Evolutionary conservation across 2,797 vertebrate species (phyloP).

Genomic region (Menidia menidia): DNA sequence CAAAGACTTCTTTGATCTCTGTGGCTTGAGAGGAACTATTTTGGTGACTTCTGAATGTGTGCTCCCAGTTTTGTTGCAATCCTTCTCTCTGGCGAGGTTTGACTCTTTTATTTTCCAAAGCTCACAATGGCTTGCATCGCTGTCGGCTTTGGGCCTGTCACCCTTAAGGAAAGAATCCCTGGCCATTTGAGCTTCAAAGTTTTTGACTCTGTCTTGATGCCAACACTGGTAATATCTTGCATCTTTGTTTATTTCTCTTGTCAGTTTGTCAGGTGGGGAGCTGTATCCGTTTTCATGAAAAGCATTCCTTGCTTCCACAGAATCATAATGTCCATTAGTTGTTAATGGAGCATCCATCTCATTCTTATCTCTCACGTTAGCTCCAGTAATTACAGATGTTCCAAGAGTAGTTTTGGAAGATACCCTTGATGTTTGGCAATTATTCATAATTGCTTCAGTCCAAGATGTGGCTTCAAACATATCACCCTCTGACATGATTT

Average conservation of each 20-base stretch:
- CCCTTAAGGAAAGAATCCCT: conserved; percentile 39
- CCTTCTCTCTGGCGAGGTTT: conserved; percentile 48
- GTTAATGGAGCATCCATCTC: conserved; percentile 5
- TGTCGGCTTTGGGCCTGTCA: conserved; percentile 19
- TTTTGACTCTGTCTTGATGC: conserved; percentile 38
- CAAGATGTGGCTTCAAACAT: conserved; percentile 36
- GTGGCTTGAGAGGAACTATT: conserved; percentile 84
- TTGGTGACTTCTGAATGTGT: conserved; percentile 70
- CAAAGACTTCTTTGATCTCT: conserved; percentile 84
- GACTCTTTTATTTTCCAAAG: conserved; percentile 55
- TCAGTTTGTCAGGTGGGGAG: conserved; percentile 56
- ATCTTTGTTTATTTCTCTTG: conserved; percentile 37
- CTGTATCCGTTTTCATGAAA: conserved; percentile 79
- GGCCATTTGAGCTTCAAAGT: conserved; percentile 29
- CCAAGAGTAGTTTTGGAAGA: conserved; percentile 49
- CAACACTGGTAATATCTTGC: conserved; percentile 44
- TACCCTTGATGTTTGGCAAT: conserved; percentile 59
- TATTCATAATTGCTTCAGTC: conserved; percentile 54
- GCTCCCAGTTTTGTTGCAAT: conserved; percentile 56
- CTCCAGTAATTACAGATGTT: conserved; percentile 26
- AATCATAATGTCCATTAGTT: conserved; percentile 54
- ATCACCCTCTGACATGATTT: conserved; percentile 60
- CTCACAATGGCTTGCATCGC: conserved; percentile 34
- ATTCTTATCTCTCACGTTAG: conserved; percentile 10
- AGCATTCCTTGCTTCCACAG: conserved; percentile 29